Base-by-base conservation (phyloP, 2,888 invertebrate species). In the Hylaea fasciaria region DNA sequence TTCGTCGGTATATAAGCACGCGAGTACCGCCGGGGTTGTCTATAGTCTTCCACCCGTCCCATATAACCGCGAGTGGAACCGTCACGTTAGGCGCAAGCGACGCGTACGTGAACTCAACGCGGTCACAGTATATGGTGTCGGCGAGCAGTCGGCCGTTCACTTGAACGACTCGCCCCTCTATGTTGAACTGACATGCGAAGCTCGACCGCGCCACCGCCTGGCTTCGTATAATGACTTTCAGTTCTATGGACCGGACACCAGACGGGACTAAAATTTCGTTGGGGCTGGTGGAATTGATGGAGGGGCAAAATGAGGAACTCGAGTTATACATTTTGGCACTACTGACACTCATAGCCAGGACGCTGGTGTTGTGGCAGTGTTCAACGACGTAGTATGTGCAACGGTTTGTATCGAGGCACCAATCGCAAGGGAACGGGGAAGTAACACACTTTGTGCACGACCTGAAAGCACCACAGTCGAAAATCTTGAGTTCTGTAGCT, bases 401-500 rank as follows among this genome's bases (percentile, higher is more conserved):
- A 57, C 97, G 94, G 88, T 98, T 98, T 11, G 97, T 97, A 81
- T 98, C 97, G 17, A 98, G 98, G 86, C 99, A 99, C 99, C 99
- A 98, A 85, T 99, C 98, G 86, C 99, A 99, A 0, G 99, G 98
- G 85, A 98, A 99, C 55, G 96, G 96, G 13, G 98, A 98, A 52
- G 97, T 97, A 13, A 99, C 98, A 91, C 99, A 99, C 77, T 97
- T 96, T 8, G 98, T 98, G 88, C 99, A 99, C 64, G 98, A 98
- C 75, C 96, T 96, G 92, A 99, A 99, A 29, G 98, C 97, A 83
- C 97, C 97, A 89, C 99, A 99, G 87, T 99, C 99, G 86, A 98
- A 99, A 91, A 99, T 99, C 39, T 98, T 99, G 85, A 99, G 99
- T 89, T 99, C 97, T 7, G 98, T 98, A 16, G 98, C 97, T 45